Base-by-base conservation (phyloP, 2,888 invertebrate genomes). In the Thereva nobilitata region DNA sequence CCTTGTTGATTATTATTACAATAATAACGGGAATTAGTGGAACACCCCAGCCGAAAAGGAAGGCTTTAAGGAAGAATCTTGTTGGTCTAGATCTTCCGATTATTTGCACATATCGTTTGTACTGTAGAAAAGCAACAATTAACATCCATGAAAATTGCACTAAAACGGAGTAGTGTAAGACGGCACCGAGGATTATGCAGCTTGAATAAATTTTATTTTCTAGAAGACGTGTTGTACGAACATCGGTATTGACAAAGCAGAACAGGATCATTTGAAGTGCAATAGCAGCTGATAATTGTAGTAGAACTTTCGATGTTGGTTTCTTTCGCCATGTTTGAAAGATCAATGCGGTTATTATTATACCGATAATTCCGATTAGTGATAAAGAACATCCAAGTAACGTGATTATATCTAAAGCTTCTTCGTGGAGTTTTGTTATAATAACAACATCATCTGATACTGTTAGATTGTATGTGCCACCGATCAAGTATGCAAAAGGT, bases 81-180 rank as follows among this genome's bases (percentile, higher is more conserved):
- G 84, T 82, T 5, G 86, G 86, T 45, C 85, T 79, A 8, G 79
- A 77, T 1, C 83, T 74, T 4, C 87, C 88, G 56, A 89, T 80
- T 0, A 89, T 87, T 68, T 85, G 84, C 1, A 89, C 89, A 72
- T 88, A 89, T 56, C 87, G 83, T 65, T 88, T 83, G 75, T 88
- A 89, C 76, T 89, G 89, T 66, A 89, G 78, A 56, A 86, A 79
- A 1, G 87, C 89, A 65, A 89, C 86, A 65, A 89, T 86, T 34
- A 89, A 77, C 89, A 89, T 89, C 90, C 89, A 90, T 73, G 84
- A 84, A 73, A 90, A 90, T 69, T 87, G 84, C 2, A 87, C 84
- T 53, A 89, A 77, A 42, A 89, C 84, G 23, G 88, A 86, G 76
- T 89, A 89, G 73, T 89, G 89, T 45, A 89, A 76, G 4, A 85